phyloP scores from a whole-genome alignment of 2,888 invertebrate species.

The Taphrorychus bicolor region DNA sequence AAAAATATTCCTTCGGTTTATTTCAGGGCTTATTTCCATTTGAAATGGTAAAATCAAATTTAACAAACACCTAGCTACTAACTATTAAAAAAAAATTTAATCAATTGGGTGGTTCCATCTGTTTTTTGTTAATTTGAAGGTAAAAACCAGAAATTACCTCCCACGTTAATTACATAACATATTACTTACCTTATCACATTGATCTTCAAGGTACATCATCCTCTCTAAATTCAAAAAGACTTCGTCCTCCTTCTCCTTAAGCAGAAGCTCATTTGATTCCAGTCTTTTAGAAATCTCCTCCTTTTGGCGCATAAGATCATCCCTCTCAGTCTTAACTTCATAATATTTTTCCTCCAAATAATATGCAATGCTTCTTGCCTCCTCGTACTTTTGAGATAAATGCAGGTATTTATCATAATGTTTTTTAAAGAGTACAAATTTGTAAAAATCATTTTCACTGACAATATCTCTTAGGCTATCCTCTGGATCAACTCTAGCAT shows the following conservation, averaged over 20 bases:
- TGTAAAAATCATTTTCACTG: conserved; percentile 69
- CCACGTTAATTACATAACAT: too few species aligned
- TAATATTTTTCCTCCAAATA: conserved; percentile 71
- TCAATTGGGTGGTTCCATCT: too few species aligned
- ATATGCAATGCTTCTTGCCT: conserved; percentile 67
- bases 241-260: conserved; percentile 68
- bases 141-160: too few species aligned
- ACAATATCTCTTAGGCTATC: conserved; percentile 70
- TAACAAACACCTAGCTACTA: too few species aligned
- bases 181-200: conserved; percentile 62
- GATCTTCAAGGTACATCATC: conserved; percentile 66
- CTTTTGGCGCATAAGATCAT: conserved; percentile 63
- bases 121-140: too few species aligned
- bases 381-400: conserved; percentile 68
- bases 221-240: conserved; percentile 67
- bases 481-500: conserved; percentile 68
- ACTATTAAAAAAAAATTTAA: too few species aligned
- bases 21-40: too few species aligned
- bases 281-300: conserved; percentile 62
- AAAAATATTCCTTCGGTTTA: too few species aligned
- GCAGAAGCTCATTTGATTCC: conserved; percentile 64
- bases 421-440: conserved; percentile 69
- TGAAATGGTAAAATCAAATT: too few species aligned
- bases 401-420: conserved; percentile 70
- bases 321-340: conserved; percentile 69